These are phyloP conservation scores for Hypolimnas misippus DNA, from an alignment of 2,888 invertebrate species.

Conservation along the genomic window DNA sequence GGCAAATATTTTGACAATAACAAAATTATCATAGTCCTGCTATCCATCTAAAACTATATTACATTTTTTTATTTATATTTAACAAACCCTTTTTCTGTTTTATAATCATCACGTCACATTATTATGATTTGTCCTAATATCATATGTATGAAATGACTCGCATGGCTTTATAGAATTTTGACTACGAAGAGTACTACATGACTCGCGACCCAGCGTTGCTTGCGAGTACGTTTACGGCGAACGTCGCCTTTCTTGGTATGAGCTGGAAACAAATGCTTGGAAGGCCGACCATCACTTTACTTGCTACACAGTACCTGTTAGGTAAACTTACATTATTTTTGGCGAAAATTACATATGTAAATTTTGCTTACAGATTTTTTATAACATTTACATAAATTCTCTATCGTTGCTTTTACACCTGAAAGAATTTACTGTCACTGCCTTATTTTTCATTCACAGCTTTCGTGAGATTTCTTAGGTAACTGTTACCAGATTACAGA, in stretches of 20 bases:
- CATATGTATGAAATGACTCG: constrained; percentile 48
- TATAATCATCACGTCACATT: background rate
- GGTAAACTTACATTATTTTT: constrained; percentile 87
- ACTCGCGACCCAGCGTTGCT: constrained; percentile 97
- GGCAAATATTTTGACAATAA: constrained; percentile 15
- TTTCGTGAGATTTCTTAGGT: too few relatives aligned
- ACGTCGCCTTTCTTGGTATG: constrained; percentile 97
- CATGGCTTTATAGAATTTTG: constrained; percentile 89
- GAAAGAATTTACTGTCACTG: too few relatives aligned
- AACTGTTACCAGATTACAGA: too few relatives aligned
- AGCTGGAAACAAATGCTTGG: constrained; percentile 99
- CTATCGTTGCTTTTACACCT: too few relatives aligned
- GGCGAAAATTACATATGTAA: too few relatives aligned
- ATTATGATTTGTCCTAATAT: background rate
- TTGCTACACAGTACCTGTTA: constrained; percentile 92
- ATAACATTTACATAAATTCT: too few relatives aligned
- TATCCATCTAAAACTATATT: constrained; percentile 7
- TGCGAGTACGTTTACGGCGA: constrained; percentile 96
- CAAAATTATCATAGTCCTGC: background rate
- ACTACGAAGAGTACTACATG: constrained; percentile 97
- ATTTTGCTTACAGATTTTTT: too few relatives aligned
- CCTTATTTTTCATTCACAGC: too few relatives aligned
- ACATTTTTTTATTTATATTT: background rate
- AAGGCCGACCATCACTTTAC: constrained; percentile 96
- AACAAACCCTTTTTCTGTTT: background rate